Conservation (phyloP, 2,888 invertebrate genomes). For the Morpho helenor region DNA sequence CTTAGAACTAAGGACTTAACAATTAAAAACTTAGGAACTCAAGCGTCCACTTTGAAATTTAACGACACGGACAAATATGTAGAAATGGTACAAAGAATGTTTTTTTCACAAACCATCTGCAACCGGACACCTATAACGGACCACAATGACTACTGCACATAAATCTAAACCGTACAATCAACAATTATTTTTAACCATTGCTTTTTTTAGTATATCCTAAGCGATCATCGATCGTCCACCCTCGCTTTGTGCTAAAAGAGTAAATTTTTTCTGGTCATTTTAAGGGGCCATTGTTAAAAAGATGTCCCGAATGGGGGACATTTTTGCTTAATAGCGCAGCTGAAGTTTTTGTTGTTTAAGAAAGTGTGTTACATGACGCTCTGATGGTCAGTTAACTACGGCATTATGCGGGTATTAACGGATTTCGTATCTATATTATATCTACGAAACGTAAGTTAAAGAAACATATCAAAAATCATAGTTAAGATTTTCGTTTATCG, state of each 20-base stretch:
- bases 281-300: conserved; percentile 67
- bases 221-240: conserved; percentile 72
- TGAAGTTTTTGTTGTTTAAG: conserved; percentile 38
- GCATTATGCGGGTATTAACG: conserved; percentile 15
- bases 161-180: conserved; percentile 70
- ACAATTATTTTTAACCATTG: conserved; percentile 65
- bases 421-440: not conserved
- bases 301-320: conserved; percentile 63
- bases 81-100: conserved; percentile 34
- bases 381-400: conserved; percentile 21
- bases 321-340: conserved; percentile 65
- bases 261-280: conserved; percentile 73
- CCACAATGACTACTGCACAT: conserved; percentile 72
- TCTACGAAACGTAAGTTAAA: too few relatives aligned
- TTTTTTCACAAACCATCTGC: conserved; percentile 56
- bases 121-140: conserved; percentile 66
- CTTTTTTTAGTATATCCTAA: conserved; percentile 40
- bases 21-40: too few relatives aligned
- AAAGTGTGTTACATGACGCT: conserved; percentile 21
- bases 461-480: too few relatives aligned
- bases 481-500: too few relatives aligned
- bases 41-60: too few relatives aligned
- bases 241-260: conserved; percentile 71
- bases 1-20: too few relatives aligned
- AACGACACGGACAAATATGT: too few relatives aligned